These are phyloP conservation scores for Eristalinus sepulchralis DNA, from an alignment of 2,888 invertebrate genomes.

Conservation along the genomic window DNA sequence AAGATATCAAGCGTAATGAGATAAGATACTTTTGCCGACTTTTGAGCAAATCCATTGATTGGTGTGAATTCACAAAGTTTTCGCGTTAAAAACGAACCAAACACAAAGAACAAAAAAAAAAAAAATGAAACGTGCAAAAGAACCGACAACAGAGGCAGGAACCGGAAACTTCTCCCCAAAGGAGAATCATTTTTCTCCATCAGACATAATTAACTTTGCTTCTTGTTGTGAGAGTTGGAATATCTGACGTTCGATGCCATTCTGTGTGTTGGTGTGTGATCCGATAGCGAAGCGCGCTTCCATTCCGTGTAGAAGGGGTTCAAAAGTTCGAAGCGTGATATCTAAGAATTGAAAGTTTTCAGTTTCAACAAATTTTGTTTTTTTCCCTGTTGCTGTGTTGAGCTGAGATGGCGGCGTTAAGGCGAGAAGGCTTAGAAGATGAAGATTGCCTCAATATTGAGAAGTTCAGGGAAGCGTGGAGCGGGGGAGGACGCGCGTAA, in stretches of 20 bases:
- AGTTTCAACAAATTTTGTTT: not conserved
- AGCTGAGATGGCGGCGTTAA: not conserved
- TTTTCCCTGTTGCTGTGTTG: not conserved
- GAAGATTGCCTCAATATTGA: not conserved
- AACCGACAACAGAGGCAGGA: too few species aligned
- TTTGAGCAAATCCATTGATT: slow-evolving; percentile 14
- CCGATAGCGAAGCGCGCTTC: not conserved
- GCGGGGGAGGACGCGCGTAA: not conserved
- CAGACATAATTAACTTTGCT: slow-evolving; percentile 66
- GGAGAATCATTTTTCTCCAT: slow-evolving; percentile 61
- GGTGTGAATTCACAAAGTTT: slow-evolving; percentile 55
- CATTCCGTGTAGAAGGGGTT: not conserved
- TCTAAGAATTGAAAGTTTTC: not conserved
- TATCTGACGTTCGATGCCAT: not conserved
- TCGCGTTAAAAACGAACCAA: slow-evolving; percentile 24
- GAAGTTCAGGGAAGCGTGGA: not conserved
- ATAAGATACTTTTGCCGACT: slow-evolving; percentile 32
- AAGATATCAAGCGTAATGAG: slow-evolving; percentile 10
- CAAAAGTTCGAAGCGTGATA: not conserved
- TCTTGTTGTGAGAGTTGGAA: slow-evolving; percentile 10
- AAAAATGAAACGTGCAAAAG: not conserved
- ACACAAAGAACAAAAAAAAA: not conserved
- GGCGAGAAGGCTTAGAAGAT: not conserved
- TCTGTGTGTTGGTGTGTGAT: not conserved
- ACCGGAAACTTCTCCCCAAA: slow-evolving; percentile 16